Evolutionary conservation across 2,888 invertebrate species (phyloP).

Genomic region (Volucella bombylans): DNA sequence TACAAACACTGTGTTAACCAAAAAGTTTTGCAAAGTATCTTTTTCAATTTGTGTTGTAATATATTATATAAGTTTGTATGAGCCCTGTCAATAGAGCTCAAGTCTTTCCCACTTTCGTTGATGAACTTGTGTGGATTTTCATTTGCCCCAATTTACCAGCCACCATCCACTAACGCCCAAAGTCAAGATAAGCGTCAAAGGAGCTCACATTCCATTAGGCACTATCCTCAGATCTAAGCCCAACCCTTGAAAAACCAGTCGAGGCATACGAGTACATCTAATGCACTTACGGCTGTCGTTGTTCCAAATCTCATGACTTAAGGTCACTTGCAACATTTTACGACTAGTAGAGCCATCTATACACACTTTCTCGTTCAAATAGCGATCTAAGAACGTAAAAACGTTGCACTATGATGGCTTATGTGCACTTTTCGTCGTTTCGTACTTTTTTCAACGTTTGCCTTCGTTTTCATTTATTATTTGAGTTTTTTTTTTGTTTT

Average conservation of each 20-base stretch:
- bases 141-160: background rate
- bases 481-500: conserved; percentile 22
- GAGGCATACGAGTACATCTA: background rate
- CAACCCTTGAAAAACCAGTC: background rate
- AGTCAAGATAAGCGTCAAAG: background rate
- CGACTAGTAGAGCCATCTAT: background rate
- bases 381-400: background rate
- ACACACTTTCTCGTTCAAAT: background rate
- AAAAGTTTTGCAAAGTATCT: too few relatives aligned
- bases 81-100: background rate
- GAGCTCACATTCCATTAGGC: background rate
- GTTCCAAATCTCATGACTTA: conserved; percentile 40
- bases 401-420: conserved; percentile 19
- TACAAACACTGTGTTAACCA: too few relatives aligned
- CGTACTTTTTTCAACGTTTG: background rate
- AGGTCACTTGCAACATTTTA: conserved; percentile 40
- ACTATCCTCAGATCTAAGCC: background rate
- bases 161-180: too few relatives aligned
- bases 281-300: background rate
- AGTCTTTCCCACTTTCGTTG: background rate
- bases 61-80: background rate
- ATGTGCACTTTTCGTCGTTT: conserved; percentile 23
- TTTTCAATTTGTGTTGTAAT: too few relatives aligned
- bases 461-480: conserved; percentile 54
- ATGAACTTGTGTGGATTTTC: conserved; percentile 40